Conservation (phyloP, 2,888 invertebrate genomes). For the Cynaeus angustus region DNA sequence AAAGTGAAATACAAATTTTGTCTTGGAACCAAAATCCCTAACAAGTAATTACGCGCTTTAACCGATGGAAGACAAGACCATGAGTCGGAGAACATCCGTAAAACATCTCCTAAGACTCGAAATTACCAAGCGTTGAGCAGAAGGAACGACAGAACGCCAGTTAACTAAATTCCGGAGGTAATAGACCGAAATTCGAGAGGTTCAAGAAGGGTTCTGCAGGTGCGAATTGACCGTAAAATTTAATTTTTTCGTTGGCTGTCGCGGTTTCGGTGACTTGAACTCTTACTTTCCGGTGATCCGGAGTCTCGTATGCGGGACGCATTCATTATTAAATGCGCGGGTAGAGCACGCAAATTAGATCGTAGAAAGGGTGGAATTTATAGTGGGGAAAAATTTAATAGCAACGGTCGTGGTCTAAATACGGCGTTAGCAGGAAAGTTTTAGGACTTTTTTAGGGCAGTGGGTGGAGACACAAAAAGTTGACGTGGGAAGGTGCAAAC, state of each 20-base stretch:
- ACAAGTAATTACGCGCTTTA: slow-evolving; percentile 46
- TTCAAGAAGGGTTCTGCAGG: slow-evolving; percentile 33
- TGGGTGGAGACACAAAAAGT: too few species aligned
- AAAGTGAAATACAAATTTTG: too few species aligned
- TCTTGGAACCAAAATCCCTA: too few species aligned
- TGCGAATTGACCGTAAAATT: slow-evolving; percentile 41
- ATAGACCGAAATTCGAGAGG: slow-evolving; percentile 42
- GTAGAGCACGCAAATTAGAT: slow-evolving; percentile 14
- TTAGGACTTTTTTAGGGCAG: too few species aligned
- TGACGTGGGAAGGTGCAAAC: neutral
- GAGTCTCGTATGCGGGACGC: slow-evolving; percentile 30
- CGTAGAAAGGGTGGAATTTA: slow-evolving; percentile 12
- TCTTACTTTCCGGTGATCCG: slow-evolving; percentile 21
- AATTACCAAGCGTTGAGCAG: slow-evolving; percentile 45
- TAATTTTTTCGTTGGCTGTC: slow-evolving; percentile 24
- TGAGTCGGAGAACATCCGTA: slow-evolving; percentile 46
- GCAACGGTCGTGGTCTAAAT: too few species aligned
- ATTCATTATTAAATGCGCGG: slow-evolving; percentile 33
- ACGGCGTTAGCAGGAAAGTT: too few species aligned
- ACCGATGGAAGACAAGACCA: slow-evolving; percentile 38
- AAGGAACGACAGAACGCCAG: slow-evolving; percentile 35
- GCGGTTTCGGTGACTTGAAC: slow-evolving; percentile 9
- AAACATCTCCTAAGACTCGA: slow-evolving; percentile 45
- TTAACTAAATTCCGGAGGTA: slow-evolving; percentile 43
- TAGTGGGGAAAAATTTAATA: neutral